Percentiles rank a stretch among this genome's conserved stretches.
Conservation (phyloP, 2,888 invertebrate species). For the Argyresthia goedartella region DNA sequence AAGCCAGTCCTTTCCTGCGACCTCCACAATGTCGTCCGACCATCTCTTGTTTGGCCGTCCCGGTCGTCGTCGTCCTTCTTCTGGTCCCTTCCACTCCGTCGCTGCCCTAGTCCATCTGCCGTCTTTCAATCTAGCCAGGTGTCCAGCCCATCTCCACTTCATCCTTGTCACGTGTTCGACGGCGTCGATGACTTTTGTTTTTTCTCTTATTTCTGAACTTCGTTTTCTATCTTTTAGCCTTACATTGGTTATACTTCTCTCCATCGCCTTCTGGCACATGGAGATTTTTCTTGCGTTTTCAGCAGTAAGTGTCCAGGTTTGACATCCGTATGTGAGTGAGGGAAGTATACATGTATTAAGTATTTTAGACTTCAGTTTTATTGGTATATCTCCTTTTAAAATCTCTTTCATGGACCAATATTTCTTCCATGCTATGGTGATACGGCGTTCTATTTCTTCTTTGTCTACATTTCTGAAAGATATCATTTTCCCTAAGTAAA, state of each 20-base stretch:
- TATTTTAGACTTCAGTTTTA: not conserved
- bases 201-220: not conserved
- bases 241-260: not conserved
- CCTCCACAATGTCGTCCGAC: not conserved
- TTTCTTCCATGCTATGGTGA: not conserved
- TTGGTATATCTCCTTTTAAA: not conserved
- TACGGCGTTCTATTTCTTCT: not conserved
- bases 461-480: not conserved
- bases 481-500: not conserved
- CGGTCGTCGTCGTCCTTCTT: not conserved
- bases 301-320: conserved; percentile 1
- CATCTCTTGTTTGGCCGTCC: not conserved
- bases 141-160: not conserved
- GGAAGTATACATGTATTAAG: conserved; percentile 1
- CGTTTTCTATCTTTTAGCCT: not conserved
- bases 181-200: not conserved
- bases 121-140: not conserved
- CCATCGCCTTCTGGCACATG: not conserved
- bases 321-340: not conserved
- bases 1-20: not conserved
- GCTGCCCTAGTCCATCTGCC: not conserved
- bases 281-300: not conserved
- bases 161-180: not conserved
- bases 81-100: not conserved
- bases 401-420: conserved; percentile 1